Evolutionary conservation across 1,140 invertebrate species (phyloP).

Genomic region (Drosophila tsacasi): DNA sequence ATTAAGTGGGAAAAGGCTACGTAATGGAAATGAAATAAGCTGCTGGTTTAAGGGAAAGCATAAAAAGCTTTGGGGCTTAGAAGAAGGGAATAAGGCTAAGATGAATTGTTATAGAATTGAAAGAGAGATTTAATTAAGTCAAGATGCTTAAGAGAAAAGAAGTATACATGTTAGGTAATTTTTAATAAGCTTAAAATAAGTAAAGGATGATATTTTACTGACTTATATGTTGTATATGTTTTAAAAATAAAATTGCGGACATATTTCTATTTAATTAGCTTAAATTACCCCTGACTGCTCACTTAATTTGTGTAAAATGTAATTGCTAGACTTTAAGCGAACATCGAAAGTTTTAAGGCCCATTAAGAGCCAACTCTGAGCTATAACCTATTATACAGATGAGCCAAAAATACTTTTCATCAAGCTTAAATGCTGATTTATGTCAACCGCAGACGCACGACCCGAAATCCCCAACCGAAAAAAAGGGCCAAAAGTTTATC

Average conservation of each 20-base stretch:
- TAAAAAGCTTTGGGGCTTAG: constrained; percentile 10
- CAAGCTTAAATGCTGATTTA: constrained; percentile 76
- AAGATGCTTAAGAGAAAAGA: not conserved
- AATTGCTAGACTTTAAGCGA: constrained; percentile 13
- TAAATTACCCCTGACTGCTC: not conserved
- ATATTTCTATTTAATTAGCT: not conserved
- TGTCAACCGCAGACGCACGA: constrained; percentile 64
- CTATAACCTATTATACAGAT: constrained; percentile 36
- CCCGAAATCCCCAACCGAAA: constrained; percentile 3
- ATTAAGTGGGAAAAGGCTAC: constrained; percentile 23
- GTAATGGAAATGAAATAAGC: constrained; percentile 14
- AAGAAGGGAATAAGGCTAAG: not conserved
- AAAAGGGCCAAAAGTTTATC: constrained; percentile 69
- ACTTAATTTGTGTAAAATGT: constrained; percentile 15
- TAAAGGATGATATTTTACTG: not conserved
- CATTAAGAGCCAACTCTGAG: constrained; percentile 18
- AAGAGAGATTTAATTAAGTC: constrained; percentile 3
- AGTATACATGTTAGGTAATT: not conserved
- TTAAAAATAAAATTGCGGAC: accelerated
- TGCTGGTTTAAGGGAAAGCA: not conserved
- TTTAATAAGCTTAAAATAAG: not conserved
- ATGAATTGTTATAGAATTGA: not conserved
- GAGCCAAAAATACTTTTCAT: constrained; percentile 64
- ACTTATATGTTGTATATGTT: not conserved
- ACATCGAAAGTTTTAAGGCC: constrained; percentile 16